Conservation (phyloP, 35 echinoderm and acorn worm genomes). For the Patiria miniata region DNA sequence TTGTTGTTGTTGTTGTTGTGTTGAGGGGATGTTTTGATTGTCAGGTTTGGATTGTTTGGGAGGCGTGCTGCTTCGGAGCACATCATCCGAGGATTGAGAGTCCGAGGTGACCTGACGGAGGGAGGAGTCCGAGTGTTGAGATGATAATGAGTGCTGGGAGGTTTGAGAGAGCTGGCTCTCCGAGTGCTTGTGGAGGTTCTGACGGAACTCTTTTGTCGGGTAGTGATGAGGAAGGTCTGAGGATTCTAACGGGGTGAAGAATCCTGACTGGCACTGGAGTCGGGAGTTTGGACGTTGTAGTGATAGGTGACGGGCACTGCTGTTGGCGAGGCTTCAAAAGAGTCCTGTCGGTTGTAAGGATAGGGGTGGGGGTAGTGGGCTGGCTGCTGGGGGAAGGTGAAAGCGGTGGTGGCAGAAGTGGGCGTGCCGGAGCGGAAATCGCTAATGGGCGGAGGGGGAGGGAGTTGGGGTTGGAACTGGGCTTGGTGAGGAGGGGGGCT, state of each 20-base stretch:
- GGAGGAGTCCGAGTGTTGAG: slow-evolving; percentile 87
- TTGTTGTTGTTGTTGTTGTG: slow-evolving; percentile 35
- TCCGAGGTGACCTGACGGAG: slow-evolving; percentile 76
- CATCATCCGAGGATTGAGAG: slow-evolving; percentile 86
- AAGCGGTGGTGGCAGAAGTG: neutral
- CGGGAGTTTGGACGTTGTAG: slow-evolving; percentile 56
- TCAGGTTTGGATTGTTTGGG: neutral
- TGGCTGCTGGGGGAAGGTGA: neutral
- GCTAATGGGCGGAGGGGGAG: slow-evolving; percentile 19
- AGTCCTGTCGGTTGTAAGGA: slow-evolving; percentile 31
- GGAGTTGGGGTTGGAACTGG: slow-evolving; percentile 36
- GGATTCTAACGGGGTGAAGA: slow-evolving; percentile 49
- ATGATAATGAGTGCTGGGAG: slow-evolving; percentile 91
- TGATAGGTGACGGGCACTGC: slow-evolving; percentile 6
- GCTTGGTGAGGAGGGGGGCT: slow-evolving; percentile 23
- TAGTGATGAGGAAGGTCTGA: slow-evolving; percentile 55
- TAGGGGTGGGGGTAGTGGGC: slow-evolving; percentile 52
- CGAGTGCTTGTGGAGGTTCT: slow-evolving; percentile 84
- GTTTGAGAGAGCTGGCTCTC: slow-evolving; percentile 88
- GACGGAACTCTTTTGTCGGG: slow-evolving; percentile 30
- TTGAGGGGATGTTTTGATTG: neutral
- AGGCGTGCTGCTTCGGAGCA: slow-evolving; percentile 40
- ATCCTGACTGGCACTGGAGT: slow-evolving; percentile 81
- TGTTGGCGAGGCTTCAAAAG: neutral
- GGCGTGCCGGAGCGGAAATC: slow-evolving; percentile 31